Evolutionary conservation across 2,797 vertebrate species (phyloP).

Genomic region (Trichosurus vulpecula): DNA sequence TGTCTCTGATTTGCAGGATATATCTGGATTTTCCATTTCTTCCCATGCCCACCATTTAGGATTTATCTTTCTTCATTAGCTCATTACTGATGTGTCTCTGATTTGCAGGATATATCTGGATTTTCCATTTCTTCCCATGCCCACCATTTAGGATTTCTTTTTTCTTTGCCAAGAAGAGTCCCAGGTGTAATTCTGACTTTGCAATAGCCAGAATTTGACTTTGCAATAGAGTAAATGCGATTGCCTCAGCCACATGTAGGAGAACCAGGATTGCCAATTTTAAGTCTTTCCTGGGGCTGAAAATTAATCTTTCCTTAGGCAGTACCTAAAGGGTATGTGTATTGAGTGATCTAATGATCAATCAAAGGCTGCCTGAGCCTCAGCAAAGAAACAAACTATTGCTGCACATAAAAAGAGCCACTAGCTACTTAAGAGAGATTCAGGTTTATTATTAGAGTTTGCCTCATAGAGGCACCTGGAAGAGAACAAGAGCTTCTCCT

Average conservation of each 20-base stretch:
- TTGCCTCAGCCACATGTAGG: constrained; percentile 65
- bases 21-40: constrained; percentile 41
- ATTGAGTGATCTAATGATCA: constrained; percentile 77
- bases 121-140: constrained; percentile 41
- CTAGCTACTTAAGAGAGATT: not conserved
- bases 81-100: not conserved
- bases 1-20: constrained; percentile 28
- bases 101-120: constrained; percentile 42
- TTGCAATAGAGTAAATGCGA: constrained; percentile 59
- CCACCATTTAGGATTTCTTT: constrained; percentile 47
- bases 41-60: constrained; percentile 36
- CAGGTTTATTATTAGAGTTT: not conserved
- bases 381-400: constrained; percentile 60
- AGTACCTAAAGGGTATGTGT: constrained; percentile 73
- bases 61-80: constrained; percentile 38
- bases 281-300: constrained; percentile 78
- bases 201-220: constrained; percentile 63
- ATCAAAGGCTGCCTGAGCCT: constrained; percentile 69
- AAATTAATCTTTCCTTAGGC: constrained; percentile 82
- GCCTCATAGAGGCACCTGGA: not conserved
- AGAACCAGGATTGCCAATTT: constrained; percentile 69
- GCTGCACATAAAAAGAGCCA: constrained; percentile 56
- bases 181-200: constrained; percentile 73
- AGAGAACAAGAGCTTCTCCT: not conserved
- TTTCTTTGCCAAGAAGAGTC: constrained; percentile 63